These are phyloP conservation scores for Pocillopora grandis DNA, from an alignment of 92 coral and sea anemone species.

Conservation along the genomic window DNA sequence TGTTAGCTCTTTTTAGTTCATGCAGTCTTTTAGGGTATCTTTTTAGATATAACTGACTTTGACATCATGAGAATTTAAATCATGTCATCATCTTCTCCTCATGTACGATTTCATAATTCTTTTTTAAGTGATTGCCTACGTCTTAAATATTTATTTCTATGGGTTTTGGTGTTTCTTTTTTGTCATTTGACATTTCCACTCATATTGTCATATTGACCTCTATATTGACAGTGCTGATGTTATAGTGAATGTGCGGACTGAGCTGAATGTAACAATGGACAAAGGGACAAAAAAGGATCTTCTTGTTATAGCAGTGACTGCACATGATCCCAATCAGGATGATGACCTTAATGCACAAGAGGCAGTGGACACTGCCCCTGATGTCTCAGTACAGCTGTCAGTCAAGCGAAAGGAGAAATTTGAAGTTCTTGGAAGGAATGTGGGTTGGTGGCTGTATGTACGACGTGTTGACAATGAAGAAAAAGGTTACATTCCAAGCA, in stretches of 20 bases:
- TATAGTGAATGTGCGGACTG: neutral
- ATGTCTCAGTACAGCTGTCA: constrained; percentile 69
- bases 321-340: constrained; percentile 62
- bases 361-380: constrained; percentile 77
- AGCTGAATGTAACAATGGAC: neutral
- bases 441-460: constrained; percentile 93
- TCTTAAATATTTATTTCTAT: too few relatives aligned
- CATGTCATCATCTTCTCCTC: too few relatives aligned
- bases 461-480: constrained; percentile 49
- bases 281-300: constrained; percentile 7
- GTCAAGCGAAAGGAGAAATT: constrained; percentile 78
- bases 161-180: too few relatives aligned
- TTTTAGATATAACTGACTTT: too few relatives aligned
- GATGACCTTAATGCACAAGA: constrained; percentile 64
- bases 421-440: constrained; percentile 64
- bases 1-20: too few relatives aligned
- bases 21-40: too few relatives aligned
- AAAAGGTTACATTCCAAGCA: constrained; percentile 84
- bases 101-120: too few relatives aligned
- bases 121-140: too few relatives aligned
- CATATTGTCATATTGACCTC: too few relatives aligned
- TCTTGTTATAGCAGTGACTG: constrained; percentile 36
- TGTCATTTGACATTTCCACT: too few relatives aligned
- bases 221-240: neutral
- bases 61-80: too few relatives aligned